Conservation (phyloP, 2,113 vertebrate species). For the Chauna torquata region DNA sequence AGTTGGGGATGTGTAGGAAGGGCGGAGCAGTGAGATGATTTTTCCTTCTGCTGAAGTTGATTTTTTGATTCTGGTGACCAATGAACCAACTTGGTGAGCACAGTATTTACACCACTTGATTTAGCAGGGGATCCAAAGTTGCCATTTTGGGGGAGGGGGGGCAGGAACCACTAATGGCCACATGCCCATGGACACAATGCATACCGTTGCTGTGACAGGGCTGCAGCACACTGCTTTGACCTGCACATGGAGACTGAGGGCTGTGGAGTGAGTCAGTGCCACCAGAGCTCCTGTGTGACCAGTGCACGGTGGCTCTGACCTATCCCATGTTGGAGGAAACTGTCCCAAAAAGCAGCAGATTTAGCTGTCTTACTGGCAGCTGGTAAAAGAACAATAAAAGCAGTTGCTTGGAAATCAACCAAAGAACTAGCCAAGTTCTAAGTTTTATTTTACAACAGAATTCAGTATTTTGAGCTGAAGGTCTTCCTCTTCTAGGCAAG, state of each 20-base stretch:
- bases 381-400: background rate
- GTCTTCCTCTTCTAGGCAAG: background rate
- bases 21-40: rapidly evolving
- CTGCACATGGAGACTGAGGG: background rate
- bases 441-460: background rate
- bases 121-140: background rate
- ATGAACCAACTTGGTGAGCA: background rate
- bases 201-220: rapidly evolving
- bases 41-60: background rate
- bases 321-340: background rate
- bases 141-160: rapidly evolving
- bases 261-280: background rate
- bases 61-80: background rate
- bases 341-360: background rate
- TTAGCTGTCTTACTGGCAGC: background rate
- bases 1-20: background rate
- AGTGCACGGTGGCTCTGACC: background rate
- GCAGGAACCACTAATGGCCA: background rate
- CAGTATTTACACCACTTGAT: background rate
- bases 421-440: background rate
- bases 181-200: rapidly evolving
- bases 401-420: background rate
- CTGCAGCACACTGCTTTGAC: background rate
- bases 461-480: background rate
- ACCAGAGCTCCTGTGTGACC: background rate